Evolutionary conservation across 2,888 invertebrate species (phyloP), one percentile per base, ranked within the genome.

Genomic region (Onthophagus sagittarius): DNA sequence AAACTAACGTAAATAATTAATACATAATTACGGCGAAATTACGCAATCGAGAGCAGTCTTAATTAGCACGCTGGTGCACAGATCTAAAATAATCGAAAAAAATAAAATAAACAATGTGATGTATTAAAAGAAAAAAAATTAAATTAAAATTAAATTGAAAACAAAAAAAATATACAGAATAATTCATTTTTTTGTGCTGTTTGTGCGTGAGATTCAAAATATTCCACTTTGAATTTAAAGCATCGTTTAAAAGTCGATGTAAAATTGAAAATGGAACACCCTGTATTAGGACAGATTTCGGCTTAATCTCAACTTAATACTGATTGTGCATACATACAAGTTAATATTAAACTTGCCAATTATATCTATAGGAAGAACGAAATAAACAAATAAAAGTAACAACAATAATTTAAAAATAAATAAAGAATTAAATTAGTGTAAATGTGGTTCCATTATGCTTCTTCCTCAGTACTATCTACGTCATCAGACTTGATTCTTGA

Each of bases 1-100:
- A 73, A 63, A 73, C 62, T 63, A 32, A 71, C 72, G 13, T 71
- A 72, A 67, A 63, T n/a, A n/a, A n/a, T n/a, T n/a, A 23, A 23
- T 67, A 63, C 63, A 15, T 63, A 70, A 62, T 62, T 71, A 63
- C 62, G 15, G 64, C 72, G 67, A 72, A 39, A 74, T 72, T 74
- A 74, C 69, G 69, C 39, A 70, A 23, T 77, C 63, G 75, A 79
- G 32, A 80, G 80, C 81, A 81, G 81, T 81, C 81, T 81, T 81
- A 69, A 77, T 77, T 79, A 80, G 77, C 77, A 78, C 79, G 79
- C 79, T 81, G 81, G 81, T 80, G 78, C 81, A 23, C 23, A 81
- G 81, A 81, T 81, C 79, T 80, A 81, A 77, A 78, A 78, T 75
- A 77, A 73, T 75, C n/a, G 14, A 53, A 63, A n/a, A n/a, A n/a